These are phyloP conservation scores for Arctopsyche grandis DNA, from an alignment of 1,140 invertebrate species.

Conservation along the genomic window DNA sequence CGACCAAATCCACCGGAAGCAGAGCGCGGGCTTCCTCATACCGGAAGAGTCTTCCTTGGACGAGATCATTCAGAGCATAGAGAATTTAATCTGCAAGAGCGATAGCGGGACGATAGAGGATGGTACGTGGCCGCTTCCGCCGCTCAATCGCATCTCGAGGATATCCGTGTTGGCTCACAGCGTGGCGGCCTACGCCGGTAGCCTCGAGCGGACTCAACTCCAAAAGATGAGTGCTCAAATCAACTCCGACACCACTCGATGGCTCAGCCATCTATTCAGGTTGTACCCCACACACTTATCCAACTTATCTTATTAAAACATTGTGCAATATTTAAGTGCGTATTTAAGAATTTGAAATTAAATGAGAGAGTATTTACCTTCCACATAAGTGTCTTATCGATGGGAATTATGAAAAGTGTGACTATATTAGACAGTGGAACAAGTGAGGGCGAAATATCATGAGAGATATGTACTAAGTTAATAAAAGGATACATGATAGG, in stretches of 20 bases:
- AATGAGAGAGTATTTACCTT: too few species aligned
- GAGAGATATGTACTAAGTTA: too few species aligned
- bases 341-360: too few species aligned
- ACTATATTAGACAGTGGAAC: too few species aligned
- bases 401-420: too few species aligned
- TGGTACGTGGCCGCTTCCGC: constrained; percentile 47
- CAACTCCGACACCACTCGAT: constrained; percentile 76
- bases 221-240: constrained; percentile 74
- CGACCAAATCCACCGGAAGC: constrained; percentile 58
- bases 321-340: too few species aligned
- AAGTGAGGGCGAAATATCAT: too few species aligned
- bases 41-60: constrained; percentile 62
- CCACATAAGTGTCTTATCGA: too few species aligned
- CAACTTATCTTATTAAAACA: not conserved
- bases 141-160: constrained; percentile 63
- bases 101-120: constrained; percentile 42
- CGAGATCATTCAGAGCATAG: constrained; percentile 60
- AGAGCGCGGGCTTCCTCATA: constrained; percentile 61
- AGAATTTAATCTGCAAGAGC: constrained; percentile 49
- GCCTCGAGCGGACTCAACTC: constrained; percentile 72
- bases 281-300: constrained; percentile 57
- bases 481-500: too few species aligned
- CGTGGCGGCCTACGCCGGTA: constrained; percentile 74
- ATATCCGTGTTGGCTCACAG: constrained; percentile 76
- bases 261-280: constrained; percentile 80